A percentile compares a stretch with the other conserved stretches of the same genome.
phyloP scores from a whole-genome alignment of 2,113 vertebrate species.

The Psephotus haematonotus region DNA sequence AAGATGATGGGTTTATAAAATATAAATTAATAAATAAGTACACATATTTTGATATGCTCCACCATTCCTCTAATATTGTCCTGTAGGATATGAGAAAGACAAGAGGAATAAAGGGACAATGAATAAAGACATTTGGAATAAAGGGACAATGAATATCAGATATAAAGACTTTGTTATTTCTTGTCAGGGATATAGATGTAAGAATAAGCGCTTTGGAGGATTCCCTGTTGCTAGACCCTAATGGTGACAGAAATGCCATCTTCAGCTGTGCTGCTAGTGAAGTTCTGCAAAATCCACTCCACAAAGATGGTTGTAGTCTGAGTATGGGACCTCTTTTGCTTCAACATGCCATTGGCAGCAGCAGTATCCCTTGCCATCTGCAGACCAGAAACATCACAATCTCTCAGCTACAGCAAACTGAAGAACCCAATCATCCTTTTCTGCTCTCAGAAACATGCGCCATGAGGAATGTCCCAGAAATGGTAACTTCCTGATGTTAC shows the following conservation, averaged over 20 bases:
- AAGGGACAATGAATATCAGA: neutral
- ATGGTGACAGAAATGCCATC: neutral
- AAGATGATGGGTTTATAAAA: neutral
- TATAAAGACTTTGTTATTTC: neutral
- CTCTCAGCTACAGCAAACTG: neutral
- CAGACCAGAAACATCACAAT: neutral
- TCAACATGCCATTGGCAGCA: neutral
- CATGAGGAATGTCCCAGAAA: neutral
- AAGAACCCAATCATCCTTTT: neutral
- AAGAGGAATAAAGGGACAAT: neutral
- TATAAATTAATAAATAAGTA: neutral
- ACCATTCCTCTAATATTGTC: neutral
- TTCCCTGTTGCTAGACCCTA: neutral
- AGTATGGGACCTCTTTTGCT: accelerated
- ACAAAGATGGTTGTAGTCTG: neutral
- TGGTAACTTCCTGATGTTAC: neutral
- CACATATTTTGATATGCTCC: neutral
- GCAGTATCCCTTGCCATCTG: neutral
- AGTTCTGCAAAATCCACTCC: neutral
- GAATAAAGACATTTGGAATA: neutral
- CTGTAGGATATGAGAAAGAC: neutral
- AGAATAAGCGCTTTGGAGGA: neutral
- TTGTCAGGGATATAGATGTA: neutral
- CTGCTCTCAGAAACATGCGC: neutral
- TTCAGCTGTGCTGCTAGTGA: neutral